phyloP scores from a whole-genome alignment of 2,113 vertebrate genomes.

The Cynoglossus semilaevis region DNA sequence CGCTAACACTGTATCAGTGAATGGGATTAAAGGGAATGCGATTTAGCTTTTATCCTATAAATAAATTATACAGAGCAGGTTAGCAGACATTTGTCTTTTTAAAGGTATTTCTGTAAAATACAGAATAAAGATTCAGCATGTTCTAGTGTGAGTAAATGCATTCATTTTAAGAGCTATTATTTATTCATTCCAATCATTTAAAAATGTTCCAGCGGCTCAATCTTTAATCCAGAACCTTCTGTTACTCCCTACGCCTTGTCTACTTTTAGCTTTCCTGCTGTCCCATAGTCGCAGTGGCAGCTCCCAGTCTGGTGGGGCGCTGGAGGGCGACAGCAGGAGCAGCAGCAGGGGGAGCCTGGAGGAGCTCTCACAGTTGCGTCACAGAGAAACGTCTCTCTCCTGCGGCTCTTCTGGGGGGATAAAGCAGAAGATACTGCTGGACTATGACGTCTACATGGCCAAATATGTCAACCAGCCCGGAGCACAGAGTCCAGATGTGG shows the following conservation, averaged over 20 bases:
- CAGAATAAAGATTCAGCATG: no score
- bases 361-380: conserved; percentile 81
- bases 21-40: conserved; percentile 30
- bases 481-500: conserved; percentile 73
- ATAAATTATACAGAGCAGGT: no score
- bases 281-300: conserved; percentile 76
- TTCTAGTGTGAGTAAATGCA: conserved; percentile 1
- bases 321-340: conserved; percentile 85
- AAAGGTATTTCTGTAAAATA: not conserved
- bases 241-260: conserved; percentile 6
- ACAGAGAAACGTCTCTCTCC: conserved; percentile 75
- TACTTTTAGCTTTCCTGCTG: conserved; percentile 78
- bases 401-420: conserved; percentile 51
- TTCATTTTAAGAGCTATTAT: conserved; percentile 26
- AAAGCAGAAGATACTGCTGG: conserved; percentile 88
- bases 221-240: not conserved
- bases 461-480: conserved; percentile 83
- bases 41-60: no score
- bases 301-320: conserved; percentile 74
- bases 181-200: conserved; percentile 21
- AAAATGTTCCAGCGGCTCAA: conserved; percentile 16
- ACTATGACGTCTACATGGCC: conserved; percentile 94
- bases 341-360: conserved; percentile 90
- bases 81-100: no score
- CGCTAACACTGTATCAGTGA: conserved; percentile 8